Percentiles rank a stretch among this genome's conserved stretches.
These are phyloP conservation scores for Barypeithes pellucidus DNA, from an alignment of 2,888 invertebrate species.

Conservation along the genomic window DNA sequence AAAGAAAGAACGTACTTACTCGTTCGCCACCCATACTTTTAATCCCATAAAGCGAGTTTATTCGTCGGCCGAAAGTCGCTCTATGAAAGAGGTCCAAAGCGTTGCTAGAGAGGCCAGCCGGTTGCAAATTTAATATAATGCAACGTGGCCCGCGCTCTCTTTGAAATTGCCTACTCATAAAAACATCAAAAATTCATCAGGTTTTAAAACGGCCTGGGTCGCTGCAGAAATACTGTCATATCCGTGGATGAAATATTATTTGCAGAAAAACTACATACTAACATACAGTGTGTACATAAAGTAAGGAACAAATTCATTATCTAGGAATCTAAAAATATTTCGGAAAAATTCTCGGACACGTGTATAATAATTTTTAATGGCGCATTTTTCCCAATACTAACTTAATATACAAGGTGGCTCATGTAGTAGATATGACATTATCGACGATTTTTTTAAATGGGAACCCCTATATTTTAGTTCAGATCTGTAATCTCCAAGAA, in stretches of 20 bases:
- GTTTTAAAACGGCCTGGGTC: slow-evolving; percentile 60
- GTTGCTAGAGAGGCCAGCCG: slow-evolving; percentile 12
- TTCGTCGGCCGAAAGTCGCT: slow-evolving; percentile 15
- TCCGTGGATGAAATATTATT: slow-evolving; percentile 33
- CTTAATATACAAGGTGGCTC: too few relatives aligned
- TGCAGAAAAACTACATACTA: slow-evolving; percentile 1
- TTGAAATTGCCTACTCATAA: slow-evolving; percentile 65
- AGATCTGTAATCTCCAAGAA: too few relatives aligned
- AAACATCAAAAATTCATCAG: slow-evolving; percentile 69
- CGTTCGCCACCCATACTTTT: not conserved
- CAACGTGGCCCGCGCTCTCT: slow-evolving; percentile 53
- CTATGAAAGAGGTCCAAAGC: slow-evolving; percentile 18
- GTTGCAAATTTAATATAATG: slow-evolving; percentile 43
- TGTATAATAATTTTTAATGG: too few relatives aligned
- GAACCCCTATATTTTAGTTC: too few relatives aligned
- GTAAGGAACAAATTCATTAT: too few relatives aligned
- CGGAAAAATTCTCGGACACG: too few relatives aligned
- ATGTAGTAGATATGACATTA: too few relatives aligned
- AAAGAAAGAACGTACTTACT: not conserved
- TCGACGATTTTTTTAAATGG: too few relatives aligned
- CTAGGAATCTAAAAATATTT: too few relatives aligned
- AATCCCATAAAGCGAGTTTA: slow-evolving; percentile 1
- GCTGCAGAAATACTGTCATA: slow-evolving; percentile 52
- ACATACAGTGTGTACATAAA: too few relatives aligned
- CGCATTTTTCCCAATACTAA: too few relatives aligned